Conservation (phyloP, 2,113 vertebrate genomes). For the Ictidomys tridecemlineatus region DNA sequence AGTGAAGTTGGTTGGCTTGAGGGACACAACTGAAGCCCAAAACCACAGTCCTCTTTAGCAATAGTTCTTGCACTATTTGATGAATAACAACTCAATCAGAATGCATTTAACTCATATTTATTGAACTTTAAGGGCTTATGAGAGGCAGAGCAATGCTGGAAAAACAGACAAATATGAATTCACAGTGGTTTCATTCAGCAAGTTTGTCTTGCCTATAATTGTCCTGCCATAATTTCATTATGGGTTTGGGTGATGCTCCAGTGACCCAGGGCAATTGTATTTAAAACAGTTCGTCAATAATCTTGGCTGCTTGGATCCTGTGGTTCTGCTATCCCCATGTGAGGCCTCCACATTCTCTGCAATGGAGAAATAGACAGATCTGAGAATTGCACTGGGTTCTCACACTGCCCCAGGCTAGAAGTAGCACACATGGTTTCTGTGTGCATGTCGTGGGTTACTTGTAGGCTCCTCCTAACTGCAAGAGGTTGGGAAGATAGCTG, state of each 20-base stretch:
- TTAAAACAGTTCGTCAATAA: background rate
- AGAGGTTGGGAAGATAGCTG: background rate
- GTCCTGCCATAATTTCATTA: background rate
- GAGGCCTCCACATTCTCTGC: background rate
- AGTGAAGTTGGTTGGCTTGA: background rate
- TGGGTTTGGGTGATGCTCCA: background rate
- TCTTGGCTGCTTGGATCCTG: background rate
- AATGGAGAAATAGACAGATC: background rate
- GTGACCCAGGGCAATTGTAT: background rate
- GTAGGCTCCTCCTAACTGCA: background rate
- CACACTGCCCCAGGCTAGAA: background rate
- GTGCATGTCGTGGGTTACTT: background rate
- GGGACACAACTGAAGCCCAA: background rate
- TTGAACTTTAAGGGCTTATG: background rate
- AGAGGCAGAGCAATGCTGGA: background rate
- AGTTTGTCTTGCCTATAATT: background rate
- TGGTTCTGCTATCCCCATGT: background rate
- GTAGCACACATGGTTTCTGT: background rate
- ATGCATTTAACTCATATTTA: background rate
- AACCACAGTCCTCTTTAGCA: background rate
- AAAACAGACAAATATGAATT: background rate
- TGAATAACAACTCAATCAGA: slow-evolving; percentile 13
- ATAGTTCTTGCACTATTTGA: slow-evolving; percentile 31
- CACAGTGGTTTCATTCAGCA: background rate
- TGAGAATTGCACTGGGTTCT: background rate